Evolutionary conservation across 2,888 invertebrate species (phyloP).

Genomic region (Amiota mariae): DNA sequence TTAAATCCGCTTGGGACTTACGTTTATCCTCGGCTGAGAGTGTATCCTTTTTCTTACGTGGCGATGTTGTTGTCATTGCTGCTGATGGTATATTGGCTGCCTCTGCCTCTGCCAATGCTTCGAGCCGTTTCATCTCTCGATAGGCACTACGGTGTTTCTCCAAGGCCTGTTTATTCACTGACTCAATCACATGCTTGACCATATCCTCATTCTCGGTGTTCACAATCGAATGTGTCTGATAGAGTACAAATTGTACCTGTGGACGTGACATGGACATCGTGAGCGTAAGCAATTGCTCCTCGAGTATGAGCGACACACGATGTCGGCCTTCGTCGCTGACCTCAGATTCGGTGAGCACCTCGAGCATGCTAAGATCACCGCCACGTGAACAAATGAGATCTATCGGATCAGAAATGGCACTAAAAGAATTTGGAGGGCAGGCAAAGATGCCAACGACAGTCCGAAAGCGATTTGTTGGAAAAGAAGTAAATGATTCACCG

Average conservation of each 20-base stretch:
- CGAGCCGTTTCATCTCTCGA: constrained; percentile 66
- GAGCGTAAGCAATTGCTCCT: constrained; percentile 84
- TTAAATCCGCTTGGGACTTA: constrained; percentile 45
- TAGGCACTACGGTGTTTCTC: constrained; percentile 78
- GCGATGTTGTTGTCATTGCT: constrained; percentile 59
- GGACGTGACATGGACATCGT: constrained; percentile 85
- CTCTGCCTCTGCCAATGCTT: constrained; percentile 69
- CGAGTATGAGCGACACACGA: constrained; percentile 79
- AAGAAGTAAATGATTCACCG: constrained; percentile 75
- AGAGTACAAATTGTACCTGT: constrained; percentile 86
- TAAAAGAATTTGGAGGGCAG: constrained; percentile 87
- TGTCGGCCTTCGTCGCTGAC: constrained; percentile 78
- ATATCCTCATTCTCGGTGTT: constrained; percentile 84
- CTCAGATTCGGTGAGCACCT: constrained; percentile 82
- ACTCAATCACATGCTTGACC: constrained; percentile 80
- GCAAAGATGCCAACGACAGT: constrained; percentile 80
- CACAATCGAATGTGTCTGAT: constrained; percentile 86
- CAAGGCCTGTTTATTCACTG: constrained; percentile 81
- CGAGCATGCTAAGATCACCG: constrained; percentile 84
- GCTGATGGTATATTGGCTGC: constrained; percentile 67
- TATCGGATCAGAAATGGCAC: constrained; percentile 85
- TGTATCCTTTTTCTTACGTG: constrained; percentile 58
- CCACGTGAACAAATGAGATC: constrained; percentile 87
- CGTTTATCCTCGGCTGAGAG: constrained; percentile 50
- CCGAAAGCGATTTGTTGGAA: constrained; percentile 75